Evolutionary conservation across 1,140 invertebrate genomes (phyloP), one percentile per base, ranked within the genome.

Genomic region (Pachyrhynchus sulphureomaculatus): DNA sequence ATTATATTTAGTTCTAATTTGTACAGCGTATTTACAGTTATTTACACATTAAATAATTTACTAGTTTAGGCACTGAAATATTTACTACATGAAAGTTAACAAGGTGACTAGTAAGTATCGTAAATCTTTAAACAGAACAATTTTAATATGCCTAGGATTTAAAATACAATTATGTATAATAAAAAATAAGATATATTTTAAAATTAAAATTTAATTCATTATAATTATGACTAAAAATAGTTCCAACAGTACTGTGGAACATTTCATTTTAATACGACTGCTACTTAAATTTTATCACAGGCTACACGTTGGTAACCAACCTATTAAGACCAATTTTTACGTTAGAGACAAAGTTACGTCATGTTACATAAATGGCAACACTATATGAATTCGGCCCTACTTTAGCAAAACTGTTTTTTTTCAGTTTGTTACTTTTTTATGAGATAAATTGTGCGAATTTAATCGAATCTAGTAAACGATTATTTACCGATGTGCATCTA

Each of bases 21-120:
- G 23, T 42, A 41, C 39, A 39, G 24, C 20, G 39, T 54, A 41
- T 57, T n/a, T 57, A 44, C 41, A 36, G 32, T 53, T 53, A 53
- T 53, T 42, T 53, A 61, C 58, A 61, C 12, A 37, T 48, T 41
- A 62, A 54, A 62, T 62, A 62, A 62, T 53, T 62, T 53, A 62
- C 59, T 62, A 63, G 41, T 63, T 63, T 63, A 63, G 61, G 61
- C 61, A 63, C 61, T 63, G 61, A 49, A 56, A 62, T 57, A 54
- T 56, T 56, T 51, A 29, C 61, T 63, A 56, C 41, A 56, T 54
- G 59, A 45, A 42, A 51, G 24, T 56, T 56, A 63, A 63, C 44
- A 63, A n/a, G 34, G 44, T 63, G 61, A 63, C 61, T 63, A 63
- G 61, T 63, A 57, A 54, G 26, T 56, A 54, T 54, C 36, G n/a